These are phyloP conservation scores for Leptopilina clavipes DNA, from an alignment of 1,140 invertebrate genomes.

Conservation along the genomic window DNA sequence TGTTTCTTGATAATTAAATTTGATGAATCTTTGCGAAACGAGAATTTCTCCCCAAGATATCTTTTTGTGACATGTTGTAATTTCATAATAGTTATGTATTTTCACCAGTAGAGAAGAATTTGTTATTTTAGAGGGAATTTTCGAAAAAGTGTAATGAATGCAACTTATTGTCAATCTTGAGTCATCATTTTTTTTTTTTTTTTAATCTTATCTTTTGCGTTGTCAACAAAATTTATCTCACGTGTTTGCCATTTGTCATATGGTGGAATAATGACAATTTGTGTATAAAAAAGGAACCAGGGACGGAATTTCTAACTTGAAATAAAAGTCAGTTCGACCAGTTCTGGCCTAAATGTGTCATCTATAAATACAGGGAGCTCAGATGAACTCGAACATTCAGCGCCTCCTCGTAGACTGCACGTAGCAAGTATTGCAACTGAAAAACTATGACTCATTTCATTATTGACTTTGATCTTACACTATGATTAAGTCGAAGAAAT, in stretches of 20 bases:
- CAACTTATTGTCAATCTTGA: not conserved
- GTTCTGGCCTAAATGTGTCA: constrained; percentile 70
- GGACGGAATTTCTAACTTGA: constrained; percentile 46
- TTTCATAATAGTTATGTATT: no score
- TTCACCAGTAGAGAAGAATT: no score
- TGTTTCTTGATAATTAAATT: not conserved
- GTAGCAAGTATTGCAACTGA: constrained; percentile 33
- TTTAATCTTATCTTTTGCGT: constrained; percentile 46
- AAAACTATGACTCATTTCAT: constrained; percentile 34
- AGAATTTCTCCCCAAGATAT: not conserved
- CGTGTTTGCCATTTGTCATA: constrained; percentile 28
- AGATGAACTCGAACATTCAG: constrained; percentile 37
- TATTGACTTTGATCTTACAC: not conserved
- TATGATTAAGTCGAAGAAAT: constrained; percentile 20
- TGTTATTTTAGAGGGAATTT: no score
- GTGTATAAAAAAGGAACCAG: not conserved
- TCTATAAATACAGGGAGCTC: constrained; percentile 69
- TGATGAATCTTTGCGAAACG: not conserved
- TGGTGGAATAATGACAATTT: constrained; percentile 8
- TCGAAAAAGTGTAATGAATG: not conserved
- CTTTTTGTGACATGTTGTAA: not conserved
- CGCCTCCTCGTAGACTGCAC: constrained; percentile 25
- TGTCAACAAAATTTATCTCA: constrained; percentile 42
- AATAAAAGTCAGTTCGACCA: constrained; percentile 66
- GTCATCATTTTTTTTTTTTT: constrained; percentile 37